A percentile compares a stretch with the other conserved stretches of the same genome.
phyloP scores from a whole-genome alignment of 2,888 invertebrate species.

The Erebia ligea region DNA sequence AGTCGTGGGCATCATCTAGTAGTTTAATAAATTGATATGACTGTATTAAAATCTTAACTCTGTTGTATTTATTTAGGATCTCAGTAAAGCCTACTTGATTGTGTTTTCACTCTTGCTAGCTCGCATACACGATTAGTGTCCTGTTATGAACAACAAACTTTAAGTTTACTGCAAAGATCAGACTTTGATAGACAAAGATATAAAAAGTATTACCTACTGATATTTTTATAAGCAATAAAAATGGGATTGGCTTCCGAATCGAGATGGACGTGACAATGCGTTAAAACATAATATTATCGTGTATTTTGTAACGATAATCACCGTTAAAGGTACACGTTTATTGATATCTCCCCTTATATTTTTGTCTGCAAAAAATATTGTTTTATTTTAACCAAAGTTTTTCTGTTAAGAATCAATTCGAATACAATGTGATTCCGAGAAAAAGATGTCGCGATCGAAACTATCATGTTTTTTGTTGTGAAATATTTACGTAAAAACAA shows the following conservation, averaged over 20 bases:
- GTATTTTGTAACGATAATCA: constrained; percentile 59
- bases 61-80: too few relatives aligned
- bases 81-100: too few relatives aligned
- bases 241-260: constrained; percentile 47
- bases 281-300: constrained; percentile 44
- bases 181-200: too few relatives aligned
- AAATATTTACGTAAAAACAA: constrained; percentile 18
- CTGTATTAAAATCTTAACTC: too few relatives aligned
- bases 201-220: constrained; percentile 35
- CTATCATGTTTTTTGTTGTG: constrained; percentile 12
- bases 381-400: too few relatives aligned
- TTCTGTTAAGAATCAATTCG: constrained; percentile 1
- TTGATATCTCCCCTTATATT: not conserved
- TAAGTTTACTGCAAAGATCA: too few relatives aligned
- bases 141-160: too few relatives aligned
- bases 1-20: too few relatives aligned
- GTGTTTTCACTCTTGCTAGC: too few relatives aligned
- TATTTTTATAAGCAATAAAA: constrained; percentile 65
- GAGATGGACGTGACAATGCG: constrained; percentile 44
- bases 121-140: too few relatives aligned
- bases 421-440: constrained; percentile 18
- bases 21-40: too few relatives aligned
- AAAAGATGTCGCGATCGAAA: constrained; percentile 10
- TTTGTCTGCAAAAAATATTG: not conserved
- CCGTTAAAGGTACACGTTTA: constrained; percentile 55